Base-by-base conservation (phyloP, 1,140 invertebrate genomes). In the Stegodyphus mimosarum region DNA sequence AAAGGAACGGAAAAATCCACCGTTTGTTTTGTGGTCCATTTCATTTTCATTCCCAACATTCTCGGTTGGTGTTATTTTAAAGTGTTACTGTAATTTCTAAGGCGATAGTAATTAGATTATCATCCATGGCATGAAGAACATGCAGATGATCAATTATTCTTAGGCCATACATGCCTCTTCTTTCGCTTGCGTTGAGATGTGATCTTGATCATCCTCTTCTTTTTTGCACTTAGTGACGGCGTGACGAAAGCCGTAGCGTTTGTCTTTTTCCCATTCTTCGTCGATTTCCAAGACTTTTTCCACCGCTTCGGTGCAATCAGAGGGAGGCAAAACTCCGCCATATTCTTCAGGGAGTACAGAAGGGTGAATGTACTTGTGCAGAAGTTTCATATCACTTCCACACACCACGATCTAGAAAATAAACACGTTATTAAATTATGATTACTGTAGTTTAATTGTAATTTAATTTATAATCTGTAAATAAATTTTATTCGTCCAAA, bases 321-420 rank as follows among this genome's bases (percentile, higher is more conserved):
- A 86, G 2, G 83, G 9, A 11, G 81, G 81, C 11, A 86, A 49
- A 7, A 33, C 48, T 2, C 87, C 87, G 0, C 87, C 87, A 18
- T 87, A 87, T 53, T 87, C 87, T n/a, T 73, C 76, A 6, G 87
- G 87, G 6, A 87, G 84, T 1, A 87, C 64, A 15, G 87, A 78
- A 11, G 87, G 72, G 17, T 84, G 87, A n/a, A 87, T 74, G 66
- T 87, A 70, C 49, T 87, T 79, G 64, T 87, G 87, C 13, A 87
- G 64, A 10, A 78, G 76, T 0, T 18, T 17, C 74, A 79, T 83
- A 15, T 87, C 69, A n/a, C 17, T 71, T 13, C 87, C 87, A 52
- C 77, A 76, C 2, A 86, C 83, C 15, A 86, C 55, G 7, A 86
- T 66, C 83, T 86, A 11, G 6, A 33, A 33, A 33, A 33, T 33